Percentiles rank a stretch among this genome's conserved stretches.
These are phyloP conservation scores for Volucella inflata DNA, from an alignment of 2,888 invertebrate genomes.

Conservation along the genomic window DNA sequence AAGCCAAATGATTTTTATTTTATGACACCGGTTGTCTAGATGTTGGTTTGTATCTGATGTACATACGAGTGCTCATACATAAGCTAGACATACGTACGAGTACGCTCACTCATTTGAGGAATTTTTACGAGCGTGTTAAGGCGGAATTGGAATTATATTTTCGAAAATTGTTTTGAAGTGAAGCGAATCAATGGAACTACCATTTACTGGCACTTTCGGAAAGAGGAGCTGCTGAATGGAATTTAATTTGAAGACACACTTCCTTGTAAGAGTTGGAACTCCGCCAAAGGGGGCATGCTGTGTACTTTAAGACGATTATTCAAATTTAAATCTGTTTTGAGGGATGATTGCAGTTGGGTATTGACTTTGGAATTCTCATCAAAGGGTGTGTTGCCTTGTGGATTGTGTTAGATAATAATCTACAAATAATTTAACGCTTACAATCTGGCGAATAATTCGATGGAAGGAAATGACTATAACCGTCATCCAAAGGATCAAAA, in stretches of 20 bases:
- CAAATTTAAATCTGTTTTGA: neutral
- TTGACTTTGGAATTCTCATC: too few species aligned
- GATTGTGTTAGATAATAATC: too few species aligned
- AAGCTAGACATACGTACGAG: neutral
- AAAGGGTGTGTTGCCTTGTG: too few species aligned
- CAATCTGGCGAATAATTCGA: too few species aligned
- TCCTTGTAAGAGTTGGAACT: constrained; percentile 16
- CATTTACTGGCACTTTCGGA: neutral
- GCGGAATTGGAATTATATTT: constrained; percentile 32
- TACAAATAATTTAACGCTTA: too few species aligned
- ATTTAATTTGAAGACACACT: constrained; percentile 20
- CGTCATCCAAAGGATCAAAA: too few species aligned
- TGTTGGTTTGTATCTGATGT: too few species aligned
- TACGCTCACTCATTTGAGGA: constrained; percentile 4
- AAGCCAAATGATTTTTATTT: constrained; percentile 48
- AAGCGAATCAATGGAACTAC: constrained; percentile 38
- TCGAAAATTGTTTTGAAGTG: constrained; percentile 49
- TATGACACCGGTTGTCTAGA: constrained; percentile 22
- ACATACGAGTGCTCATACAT: constrained; percentile 22
- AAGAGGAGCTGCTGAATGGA: neutral
- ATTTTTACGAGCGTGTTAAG: constrained; percentile 43
- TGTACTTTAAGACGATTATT: neutral
- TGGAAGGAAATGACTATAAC: too few species aligned
- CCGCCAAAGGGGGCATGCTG: neutral
- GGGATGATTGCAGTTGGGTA: too few species aligned